These are phyloP conservation scores for Pristis pectinata DNA, from an alignment of 2,797 vertebrate species.

Conservation along the genomic window DNA sequence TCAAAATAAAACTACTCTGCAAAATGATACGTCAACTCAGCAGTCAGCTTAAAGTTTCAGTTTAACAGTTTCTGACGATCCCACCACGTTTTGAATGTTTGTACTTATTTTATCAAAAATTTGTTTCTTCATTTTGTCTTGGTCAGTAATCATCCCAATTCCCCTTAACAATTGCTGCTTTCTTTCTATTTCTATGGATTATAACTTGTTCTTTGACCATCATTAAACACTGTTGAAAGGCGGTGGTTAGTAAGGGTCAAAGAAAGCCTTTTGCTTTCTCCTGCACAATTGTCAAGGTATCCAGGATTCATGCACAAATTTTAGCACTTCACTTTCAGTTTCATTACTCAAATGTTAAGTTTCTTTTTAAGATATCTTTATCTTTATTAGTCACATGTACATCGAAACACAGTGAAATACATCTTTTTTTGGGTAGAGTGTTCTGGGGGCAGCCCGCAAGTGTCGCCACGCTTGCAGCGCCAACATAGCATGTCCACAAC, in stretches of 20 bases:
- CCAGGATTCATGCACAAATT: neutral
- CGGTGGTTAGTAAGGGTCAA: no score
- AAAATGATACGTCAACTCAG: neutral
- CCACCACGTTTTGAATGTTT: neutral
- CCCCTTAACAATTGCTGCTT: neutral
- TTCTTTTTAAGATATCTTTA: neutral
- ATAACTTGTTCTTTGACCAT: neutral
- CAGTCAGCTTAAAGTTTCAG: neutral
- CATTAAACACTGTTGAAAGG: neutral
- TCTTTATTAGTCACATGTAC: no score
- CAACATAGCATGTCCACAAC: no score
- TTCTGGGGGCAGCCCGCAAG: no score
- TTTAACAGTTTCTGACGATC: neutral
- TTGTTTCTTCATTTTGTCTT: neutral
- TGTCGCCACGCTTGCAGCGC: no score
- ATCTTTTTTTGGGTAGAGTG: no score
- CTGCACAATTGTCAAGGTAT: neutral
- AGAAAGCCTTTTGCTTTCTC: neutral
- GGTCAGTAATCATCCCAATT: neutral
- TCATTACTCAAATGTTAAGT: neutral
- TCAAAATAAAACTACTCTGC: neutral
- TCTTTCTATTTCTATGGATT: neutral
- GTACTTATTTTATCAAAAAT: neutral
- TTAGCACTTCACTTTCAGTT: neutral
- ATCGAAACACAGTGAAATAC: no score